These are phyloP conservation scores for Synanthedon vespiformis DNA, from an alignment of 2,888 invertebrate genomes.

Conservation along the genomic window DNA sequence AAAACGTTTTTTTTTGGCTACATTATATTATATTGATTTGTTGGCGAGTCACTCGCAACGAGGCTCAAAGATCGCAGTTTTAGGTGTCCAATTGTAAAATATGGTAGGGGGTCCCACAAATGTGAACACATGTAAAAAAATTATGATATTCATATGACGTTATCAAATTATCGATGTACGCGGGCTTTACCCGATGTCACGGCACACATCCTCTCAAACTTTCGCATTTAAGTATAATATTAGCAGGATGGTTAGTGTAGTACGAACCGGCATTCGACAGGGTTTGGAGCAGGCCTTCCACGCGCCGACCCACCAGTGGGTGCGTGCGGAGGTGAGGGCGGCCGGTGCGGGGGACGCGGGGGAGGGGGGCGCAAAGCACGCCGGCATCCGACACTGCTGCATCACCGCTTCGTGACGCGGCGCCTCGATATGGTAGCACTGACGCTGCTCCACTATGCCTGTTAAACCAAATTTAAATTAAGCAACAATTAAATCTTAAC, in stretches of 20 bases:
- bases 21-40: no score
- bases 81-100: no score
- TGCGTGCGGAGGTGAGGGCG: conserved; percentile 71
- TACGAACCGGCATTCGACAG: conserved; percentile 52
- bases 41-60: no score
- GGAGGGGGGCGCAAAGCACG: conserved; percentile 73
- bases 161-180: no score
- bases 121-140: no score
- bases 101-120: no score
- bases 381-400: conserved; percentile 74
- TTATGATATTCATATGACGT: no score
- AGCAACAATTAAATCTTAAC: no score
- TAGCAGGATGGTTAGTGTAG: no score
- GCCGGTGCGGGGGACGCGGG: conserved; percentile 69
- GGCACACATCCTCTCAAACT: neutral
- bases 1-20: no score
- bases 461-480: conserved; percentile 5
- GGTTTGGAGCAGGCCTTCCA: conserved; percentile 81
- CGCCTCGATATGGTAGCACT: conserved; percentile 69
- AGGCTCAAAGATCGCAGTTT: no score
- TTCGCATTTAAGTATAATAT: no score
- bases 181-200: neutral
- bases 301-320: conserved; percentile 89
- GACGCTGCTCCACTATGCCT: conserved; percentile 71
- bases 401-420: conserved; percentile 72